Conservation (phyloP, 2,888 invertebrate species). For the Tetranychus piercei region DNA sequence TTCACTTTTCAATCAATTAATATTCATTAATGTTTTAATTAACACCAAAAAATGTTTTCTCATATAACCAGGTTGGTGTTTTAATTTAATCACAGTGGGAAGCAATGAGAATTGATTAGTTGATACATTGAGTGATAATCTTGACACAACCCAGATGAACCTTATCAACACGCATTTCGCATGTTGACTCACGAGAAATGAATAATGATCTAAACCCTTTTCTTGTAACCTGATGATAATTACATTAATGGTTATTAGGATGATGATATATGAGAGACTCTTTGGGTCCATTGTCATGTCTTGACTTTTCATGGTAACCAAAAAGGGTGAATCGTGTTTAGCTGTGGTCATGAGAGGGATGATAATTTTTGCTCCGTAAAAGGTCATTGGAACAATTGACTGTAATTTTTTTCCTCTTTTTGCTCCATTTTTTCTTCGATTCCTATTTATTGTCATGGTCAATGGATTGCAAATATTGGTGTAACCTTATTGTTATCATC, state of each 20-base stretch:
- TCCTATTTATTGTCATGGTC: background rate
- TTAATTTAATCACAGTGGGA: background rate
- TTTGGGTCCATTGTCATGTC: too few relatives aligned
- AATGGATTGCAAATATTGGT: background rate
- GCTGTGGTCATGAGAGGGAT: too few relatives aligned
- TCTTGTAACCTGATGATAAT: background rate
- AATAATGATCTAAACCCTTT: background rate
- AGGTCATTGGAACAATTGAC: background rate
- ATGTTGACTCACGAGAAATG: background rate
- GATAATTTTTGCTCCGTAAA: background rate
- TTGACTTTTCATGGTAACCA: too few relatives aligned
- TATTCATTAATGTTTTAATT: background rate
- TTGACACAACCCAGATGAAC: background rate
- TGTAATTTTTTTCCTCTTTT: background rate
- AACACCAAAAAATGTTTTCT: too few relatives aligned
- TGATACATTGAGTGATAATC: background rate
- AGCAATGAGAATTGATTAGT: background rate
- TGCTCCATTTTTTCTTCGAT: background rate
- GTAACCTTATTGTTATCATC: too few relatives aligned
- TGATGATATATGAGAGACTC: too few relatives aligned
- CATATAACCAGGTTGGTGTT: background rate
- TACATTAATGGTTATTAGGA: background rate
- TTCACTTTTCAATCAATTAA: background rate
- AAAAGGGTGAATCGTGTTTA: too few relatives aligned
- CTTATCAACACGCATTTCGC: background rate